phyloP scores from a whole-genome alignment of 2,797 vertebrate genomes.

The Chloroceryle amazona region DNA sequence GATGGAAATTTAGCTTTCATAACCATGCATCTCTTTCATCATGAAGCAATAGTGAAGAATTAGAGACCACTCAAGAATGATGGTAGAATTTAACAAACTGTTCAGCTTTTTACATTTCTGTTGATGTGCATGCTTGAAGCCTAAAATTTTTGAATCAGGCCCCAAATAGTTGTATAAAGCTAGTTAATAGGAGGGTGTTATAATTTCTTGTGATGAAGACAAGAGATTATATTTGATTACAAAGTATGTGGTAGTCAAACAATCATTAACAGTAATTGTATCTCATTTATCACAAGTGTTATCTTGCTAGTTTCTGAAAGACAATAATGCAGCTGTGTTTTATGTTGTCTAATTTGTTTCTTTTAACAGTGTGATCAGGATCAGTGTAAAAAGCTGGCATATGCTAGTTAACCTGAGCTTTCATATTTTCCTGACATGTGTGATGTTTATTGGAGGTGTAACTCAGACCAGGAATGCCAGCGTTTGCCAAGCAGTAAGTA shows the following conservation, averaged over 20 bases:
- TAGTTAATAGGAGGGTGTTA: not conserved
- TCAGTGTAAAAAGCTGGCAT: constrained; percentile 97
- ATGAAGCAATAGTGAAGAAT: not conserved
- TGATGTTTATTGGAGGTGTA: constrained; percentile 92
- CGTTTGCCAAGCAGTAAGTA: constrained; percentile 96
- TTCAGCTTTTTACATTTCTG: not conserved
- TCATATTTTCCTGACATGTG: constrained; percentile 93
- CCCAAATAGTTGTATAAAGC: not conserved
- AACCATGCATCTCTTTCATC: not conserved
- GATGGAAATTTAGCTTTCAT: not conserved
- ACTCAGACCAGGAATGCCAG: constrained; percentile 91
- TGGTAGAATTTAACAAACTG: not conserved
- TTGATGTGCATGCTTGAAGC: not conserved
- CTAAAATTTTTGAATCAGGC: not conserved
- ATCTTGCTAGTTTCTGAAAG: not conserved
- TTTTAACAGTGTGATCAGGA: constrained; percentile 88
- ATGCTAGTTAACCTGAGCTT: constrained; percentile 96
- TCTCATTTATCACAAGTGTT: not conserved
- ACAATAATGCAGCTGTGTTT: not conserved
- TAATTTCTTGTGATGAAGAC: not conserved
- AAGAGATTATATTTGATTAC: not conserved
- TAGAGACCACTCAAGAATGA: not conserved
- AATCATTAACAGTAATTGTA: constrained; percentile 6
- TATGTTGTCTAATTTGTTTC: constrained; percentile 1
- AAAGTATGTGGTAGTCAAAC: not conserved